Evolutionary conservation across 2,888 invertebrate species (phyloP), one percentile per base, ranked within the genome.

Genomic region (Philhelius pedissequus): DNA sequence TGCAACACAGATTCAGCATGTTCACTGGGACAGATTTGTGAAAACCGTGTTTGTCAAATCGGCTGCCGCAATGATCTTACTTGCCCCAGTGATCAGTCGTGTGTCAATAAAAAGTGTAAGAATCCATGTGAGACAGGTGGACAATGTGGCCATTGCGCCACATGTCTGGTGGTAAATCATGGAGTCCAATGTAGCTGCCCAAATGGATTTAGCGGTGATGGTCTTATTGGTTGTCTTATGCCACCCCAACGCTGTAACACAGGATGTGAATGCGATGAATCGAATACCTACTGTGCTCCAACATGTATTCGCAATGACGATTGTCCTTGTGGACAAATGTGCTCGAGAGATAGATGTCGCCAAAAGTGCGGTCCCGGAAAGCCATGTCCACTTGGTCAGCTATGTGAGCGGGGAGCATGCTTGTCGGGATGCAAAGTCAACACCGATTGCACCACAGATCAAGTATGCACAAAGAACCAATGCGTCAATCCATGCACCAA

Each of bases 1-100:
- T 98, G 97, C 89, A 97, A 97, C 89, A 96, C 95, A 68, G 97
- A 98, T 90, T 93, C 94, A 13, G 94, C 95, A 79, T 98, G 97
- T 89, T 94, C 94, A 20, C 92, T 94, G 13, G 95, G 96, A 87
- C 96, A 97, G 91, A 97, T 98, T 88, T 98, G 98, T 89, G 96
- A 96, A 90, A 96, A 96, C 88, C 94, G 97, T 88, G 93, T 97
- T 86, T 97, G 97, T 90, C 94, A 96, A 89, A 94, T 95, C 88
- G 98, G 98, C 54, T 98, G 98, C 89, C 94, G 97, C 79, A 96
- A 95, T 89, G 97, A 97, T 89, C 94, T 94, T 52, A 94, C 95
- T 13, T 98, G 98, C 89, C 93, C 94, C 8, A 93, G 92, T 81
- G 93, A 95, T 79, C 94, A 96, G 90, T 95, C 97, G 13, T 98